A percentile compares a stretch with the other conserved stretches of the same genome.
Conservation (phyloP, 2,888 invertebrate genomes). For the Sylvicola cinctus region DNA sequence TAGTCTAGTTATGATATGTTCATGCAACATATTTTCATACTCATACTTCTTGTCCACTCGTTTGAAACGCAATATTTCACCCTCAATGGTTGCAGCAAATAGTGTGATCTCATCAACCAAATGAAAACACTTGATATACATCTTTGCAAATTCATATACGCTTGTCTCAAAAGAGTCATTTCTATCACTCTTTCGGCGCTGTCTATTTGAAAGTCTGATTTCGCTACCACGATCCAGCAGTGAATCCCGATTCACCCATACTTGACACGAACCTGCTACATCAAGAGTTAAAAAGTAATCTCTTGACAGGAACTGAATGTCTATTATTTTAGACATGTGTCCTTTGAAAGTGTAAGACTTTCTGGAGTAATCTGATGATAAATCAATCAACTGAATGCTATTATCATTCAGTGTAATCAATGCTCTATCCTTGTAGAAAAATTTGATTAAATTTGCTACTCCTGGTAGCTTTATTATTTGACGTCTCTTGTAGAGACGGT, state of each 20-base stretch:
- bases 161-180: too few species aligned
- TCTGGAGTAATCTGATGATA: constrained; percentile 17
- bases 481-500: constrained; percentile 20
- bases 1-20: too few species aligned
- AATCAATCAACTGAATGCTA: constrained; percentile 15
- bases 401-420: constrained; percentile 16
- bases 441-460: constrained; percentile 13
- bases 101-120: too few species aligned
- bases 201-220: neutral
- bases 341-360: constrained; percentile 13
- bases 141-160: too few species aligned
- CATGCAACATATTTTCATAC: too few species aligned
- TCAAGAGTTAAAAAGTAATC: constrained; percentile 19
- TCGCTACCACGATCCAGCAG: constrained; percentile 10
- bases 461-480: constrained; percentile 19
- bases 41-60: too few species aligned
- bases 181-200: too few species aligned
- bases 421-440: constrained; percentile 18
- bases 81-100: too few species aligned
- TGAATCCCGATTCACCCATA: constrained; percentile 17
- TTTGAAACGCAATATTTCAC: too few species aligned
- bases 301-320: constrained; percentile 16
- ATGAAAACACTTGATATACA: too few species aligned
- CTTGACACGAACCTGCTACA: constrained; percentile 16
- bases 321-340: constrained; percentile 12